Conservation (phyloP, 2,888 invertebrate genomes). For the Spodoptera exigua region DNA sequence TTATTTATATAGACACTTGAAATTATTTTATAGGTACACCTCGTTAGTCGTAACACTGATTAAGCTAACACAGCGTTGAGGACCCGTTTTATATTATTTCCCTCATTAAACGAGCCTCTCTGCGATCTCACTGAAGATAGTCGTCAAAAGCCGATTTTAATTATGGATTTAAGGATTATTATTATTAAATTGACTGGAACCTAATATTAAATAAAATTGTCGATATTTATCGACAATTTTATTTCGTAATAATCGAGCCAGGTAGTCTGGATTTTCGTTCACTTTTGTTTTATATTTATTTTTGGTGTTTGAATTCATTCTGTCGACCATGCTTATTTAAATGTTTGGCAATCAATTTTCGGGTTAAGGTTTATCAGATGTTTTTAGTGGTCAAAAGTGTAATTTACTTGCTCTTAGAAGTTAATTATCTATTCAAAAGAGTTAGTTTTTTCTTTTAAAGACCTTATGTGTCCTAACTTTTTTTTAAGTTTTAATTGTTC, state of each 20-base stretch:
- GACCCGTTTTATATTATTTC: constrained; percentile 50
- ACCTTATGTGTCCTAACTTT: not conserved
- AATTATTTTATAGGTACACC: constrained; percentile 23
- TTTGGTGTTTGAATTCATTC: too few relatives aligned
- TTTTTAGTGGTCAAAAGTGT: too few relatives aligned
- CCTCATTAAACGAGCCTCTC: constrained; percentile 49
- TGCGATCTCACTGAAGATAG: constrained; percentile 39
- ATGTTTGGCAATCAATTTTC: too few relatives aligned
- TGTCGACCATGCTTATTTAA: too few relatives aligned
- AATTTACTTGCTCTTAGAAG: too few relatives aligned
- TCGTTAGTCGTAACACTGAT: constrained; percentile 48
- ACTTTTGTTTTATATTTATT: not conserved
- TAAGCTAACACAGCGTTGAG: constrained; percentile 44
- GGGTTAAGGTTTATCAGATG: too few relatives aligned
- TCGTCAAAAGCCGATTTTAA: constrained; percentile 56
- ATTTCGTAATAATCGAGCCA: constrained; percentile 24
- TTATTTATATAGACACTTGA: constrained; percentile 18
- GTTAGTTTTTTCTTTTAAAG: too few relatives aligned
- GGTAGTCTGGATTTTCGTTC: constrained; percentile 20
- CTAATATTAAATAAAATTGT: constrained; percentile 34
- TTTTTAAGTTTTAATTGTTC: not conserved
- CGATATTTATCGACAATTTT: constrained; percentile 4
- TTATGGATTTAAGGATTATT: constrained; percentile 48
- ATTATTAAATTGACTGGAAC: constrained; percentile 37
- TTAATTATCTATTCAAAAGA: too few relatives aligned